Evolutionary conservation across 2,888 invertebrate species (phyloP).

Genomic region (Tubulanus polymorphus): DNA sequence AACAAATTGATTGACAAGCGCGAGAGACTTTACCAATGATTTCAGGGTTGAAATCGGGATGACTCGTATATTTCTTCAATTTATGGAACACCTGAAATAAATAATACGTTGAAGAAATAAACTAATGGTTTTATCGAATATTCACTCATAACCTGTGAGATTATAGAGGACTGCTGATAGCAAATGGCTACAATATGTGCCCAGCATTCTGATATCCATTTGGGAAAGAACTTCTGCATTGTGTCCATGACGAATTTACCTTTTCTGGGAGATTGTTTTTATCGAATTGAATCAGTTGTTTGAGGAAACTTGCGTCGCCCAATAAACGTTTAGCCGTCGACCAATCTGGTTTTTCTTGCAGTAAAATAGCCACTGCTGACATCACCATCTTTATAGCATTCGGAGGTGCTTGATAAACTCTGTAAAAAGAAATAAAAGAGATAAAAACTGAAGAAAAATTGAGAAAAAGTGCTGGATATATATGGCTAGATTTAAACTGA

Average conservation of each 20-base stretch:
- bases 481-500: slow-evolving; percentile 11
- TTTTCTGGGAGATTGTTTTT: slow-evolving; percentile 47
- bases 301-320: slow-evolving; percentile 47
- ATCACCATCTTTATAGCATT: slow-evolving; percentile 47
- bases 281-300: slow-evolving; percentile 46
- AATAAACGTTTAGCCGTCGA: slow-evolving; percentile 45
- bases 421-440: slow-evolving; percentile 12
- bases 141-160: too few relatives aligned
- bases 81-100: slow-evolving; percentile 44
- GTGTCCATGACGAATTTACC: slow-evolving; percentile 23
- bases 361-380: slow-evolving; percentile 49
- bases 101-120: too few relatives aligned
- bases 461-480: too few relatives aligned
- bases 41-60: slow-evolving; percentile 49
- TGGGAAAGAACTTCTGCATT: not conserved
- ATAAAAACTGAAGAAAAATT: too few relatives aligned
- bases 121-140: too few relatives aligned
- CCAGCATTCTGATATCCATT: not conserved
- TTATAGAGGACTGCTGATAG: too few relatives aligned
- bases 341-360: slow-evolving; percentile 51
- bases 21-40: slow-evolving; percentile 45
- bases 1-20: slow-evolving; percentile 51
- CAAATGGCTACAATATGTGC: not conserved
- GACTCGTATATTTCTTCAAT: slow-evolving; percentile 46
- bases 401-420: slow-evolving; percentile 49